phyloP scores from a whole-genome alignment of 2,888 invertebrate species.

The Schrankia costaestrigalis region DNA sequence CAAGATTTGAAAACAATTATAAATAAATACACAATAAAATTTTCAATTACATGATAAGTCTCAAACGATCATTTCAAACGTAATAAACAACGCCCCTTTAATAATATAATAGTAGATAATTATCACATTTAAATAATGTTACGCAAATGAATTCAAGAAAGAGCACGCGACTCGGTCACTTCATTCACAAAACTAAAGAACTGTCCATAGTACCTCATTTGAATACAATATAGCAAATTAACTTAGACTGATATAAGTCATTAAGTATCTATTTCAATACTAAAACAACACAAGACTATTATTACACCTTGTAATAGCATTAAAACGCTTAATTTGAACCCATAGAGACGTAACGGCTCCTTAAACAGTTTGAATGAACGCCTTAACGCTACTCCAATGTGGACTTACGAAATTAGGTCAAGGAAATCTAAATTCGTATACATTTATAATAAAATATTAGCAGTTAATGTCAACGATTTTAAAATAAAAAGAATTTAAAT shows the following conservation, averaged over 20 bases:
- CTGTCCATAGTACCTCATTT: conserved; percentile 60
- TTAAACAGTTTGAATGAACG: conserved; percentile 52
- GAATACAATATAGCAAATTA: too few relatives aligned
- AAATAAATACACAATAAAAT: neutral
- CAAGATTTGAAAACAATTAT: neutral
- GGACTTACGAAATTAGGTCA: conserved; percentile 47
- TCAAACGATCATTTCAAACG: conserved; percentile 33
- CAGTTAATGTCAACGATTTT: conserved; percentile 11
- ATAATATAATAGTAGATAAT: conserved; percentile 59
- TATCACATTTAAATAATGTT: conserved; percentile 65
- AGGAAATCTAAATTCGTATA: conserved; percentile 35
- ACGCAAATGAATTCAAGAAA: conserved; percentile 60
- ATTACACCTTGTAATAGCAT: conserved; percentile 31
- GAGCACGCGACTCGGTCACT: conserved; percentile 55
- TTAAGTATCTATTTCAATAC: conserved; percentile 24
- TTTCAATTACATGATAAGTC: neutral
- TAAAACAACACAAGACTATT: too few relatives aligned
- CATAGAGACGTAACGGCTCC: conserved; percentile 43
- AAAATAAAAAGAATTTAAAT: conserved; percentile 12
- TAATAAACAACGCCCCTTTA: conserved; percentile 51
- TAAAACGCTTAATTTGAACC: conserved; percentile 31
- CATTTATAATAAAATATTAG: conserved; percentile 17
- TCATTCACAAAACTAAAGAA: conserved; percentile 60
- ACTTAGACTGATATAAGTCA: too few relatives aligned
- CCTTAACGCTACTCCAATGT: conserved; percentile 32